phyloP scores from a whole-genome alignment of 2,113 vertebrate species.

The Melanocharis versteri region DNA sequence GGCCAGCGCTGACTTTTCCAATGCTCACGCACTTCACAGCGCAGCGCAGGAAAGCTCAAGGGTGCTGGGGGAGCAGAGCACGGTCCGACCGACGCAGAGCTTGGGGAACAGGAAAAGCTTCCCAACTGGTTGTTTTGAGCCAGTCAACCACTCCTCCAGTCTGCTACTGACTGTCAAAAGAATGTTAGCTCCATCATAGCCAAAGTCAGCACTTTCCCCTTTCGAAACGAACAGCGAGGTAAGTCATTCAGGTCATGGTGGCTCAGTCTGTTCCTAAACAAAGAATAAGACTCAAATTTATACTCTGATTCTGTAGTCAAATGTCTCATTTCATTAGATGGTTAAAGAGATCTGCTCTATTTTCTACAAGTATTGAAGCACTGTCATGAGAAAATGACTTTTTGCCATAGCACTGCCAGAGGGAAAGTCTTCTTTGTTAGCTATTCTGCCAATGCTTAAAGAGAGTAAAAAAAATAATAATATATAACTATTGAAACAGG shows the following conservation, averaged over 20 bases:
- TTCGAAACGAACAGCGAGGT: not conserved
- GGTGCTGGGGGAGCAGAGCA: rapidly evolving
- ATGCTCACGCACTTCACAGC: rapidly evolving
- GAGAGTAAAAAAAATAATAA: not conserved
- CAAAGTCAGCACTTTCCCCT: not conserved
- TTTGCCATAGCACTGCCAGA: not conserved
- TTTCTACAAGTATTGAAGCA: not conserved
- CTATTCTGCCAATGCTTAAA: not conserved
- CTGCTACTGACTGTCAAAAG: not conserved
- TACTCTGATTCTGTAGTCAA: not conserved
- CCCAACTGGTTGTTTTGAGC: not conserved
- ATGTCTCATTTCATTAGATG: not conserved
- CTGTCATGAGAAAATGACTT: not conserved
- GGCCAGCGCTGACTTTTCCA: rapidly evolving
- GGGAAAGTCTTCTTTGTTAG: not conserved
- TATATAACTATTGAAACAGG: not conserved
- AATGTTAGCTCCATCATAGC: not conserved
- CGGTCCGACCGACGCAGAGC: rapidly evolving
- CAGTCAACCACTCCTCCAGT: not conserved
- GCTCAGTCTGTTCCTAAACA: not conserved
- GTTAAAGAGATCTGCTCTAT: not conserved
- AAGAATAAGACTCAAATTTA: not conserved
- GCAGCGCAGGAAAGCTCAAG: rapidly evolving
- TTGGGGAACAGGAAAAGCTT: too few species aligned
- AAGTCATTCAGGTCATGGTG: not conserved